phyloP scores from a whole-genome alignment of 1,140 invertebrate species.

The Brachystomella parvula region DNA sequence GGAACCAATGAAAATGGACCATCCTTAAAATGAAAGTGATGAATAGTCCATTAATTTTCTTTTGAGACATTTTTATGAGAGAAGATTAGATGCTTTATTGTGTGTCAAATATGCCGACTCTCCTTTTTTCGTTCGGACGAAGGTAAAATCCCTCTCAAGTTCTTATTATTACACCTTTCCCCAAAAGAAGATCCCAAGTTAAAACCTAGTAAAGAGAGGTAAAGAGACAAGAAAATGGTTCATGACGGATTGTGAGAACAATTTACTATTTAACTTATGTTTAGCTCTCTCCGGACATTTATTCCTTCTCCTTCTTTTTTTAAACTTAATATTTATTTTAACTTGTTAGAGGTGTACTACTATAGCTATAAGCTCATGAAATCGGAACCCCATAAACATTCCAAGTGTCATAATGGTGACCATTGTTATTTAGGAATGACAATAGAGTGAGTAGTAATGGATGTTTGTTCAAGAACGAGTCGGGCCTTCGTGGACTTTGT shows the following conservation, averaged over 20 bases:
- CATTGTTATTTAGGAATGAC: neutral
- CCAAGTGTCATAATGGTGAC: neutral
- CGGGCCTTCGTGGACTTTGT: neutral
- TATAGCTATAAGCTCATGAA: too few species aligned
- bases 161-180: neutral
- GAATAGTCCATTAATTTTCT: neutral
- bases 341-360: too few species aligned
- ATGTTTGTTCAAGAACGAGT: neutral
- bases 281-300: too few species aligned
- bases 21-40: neutral
- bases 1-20: neutral
- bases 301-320: too few species aligned
- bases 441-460: neutral
- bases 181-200: too few species aligned
- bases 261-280: too few species aligned
- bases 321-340: too few species aligned
- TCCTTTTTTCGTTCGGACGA: too few species aligned
- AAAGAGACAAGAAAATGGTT: too few species aligned
- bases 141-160: neutral
- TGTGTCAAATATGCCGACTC: neutral
- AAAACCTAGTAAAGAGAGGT: too few species aligned
- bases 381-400: too few species aligned
- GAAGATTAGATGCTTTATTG: neutral
- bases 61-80: neutral
- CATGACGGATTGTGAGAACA: too few species aligned